Conservation (phyloP, 2,113 vertebrate genomes). For the Chloebia gouldiae region DNA sequence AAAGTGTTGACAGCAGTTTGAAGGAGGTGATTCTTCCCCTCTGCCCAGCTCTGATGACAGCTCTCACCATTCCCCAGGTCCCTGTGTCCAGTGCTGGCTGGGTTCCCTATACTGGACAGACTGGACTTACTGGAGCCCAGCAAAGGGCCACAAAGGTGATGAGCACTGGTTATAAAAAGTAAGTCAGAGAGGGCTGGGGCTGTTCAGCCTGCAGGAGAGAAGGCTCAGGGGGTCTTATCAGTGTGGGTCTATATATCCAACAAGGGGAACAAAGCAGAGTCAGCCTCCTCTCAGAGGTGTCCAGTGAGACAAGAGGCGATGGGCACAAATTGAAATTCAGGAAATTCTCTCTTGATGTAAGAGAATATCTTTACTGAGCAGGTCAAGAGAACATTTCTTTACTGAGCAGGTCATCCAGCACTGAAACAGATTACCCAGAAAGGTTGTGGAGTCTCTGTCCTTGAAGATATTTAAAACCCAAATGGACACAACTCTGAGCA, state of each 20-base stretch:
- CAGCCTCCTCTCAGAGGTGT: neutral
- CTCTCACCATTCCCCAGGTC: neutral
- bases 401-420: neutral
- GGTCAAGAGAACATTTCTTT: neutral
- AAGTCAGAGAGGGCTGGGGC: neutral
- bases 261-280: rapidly evolving
- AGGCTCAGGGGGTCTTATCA: neutral
- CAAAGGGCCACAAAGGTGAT: neutral
- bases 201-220: neutral
- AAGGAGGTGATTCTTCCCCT: neutral
- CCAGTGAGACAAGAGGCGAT: neutral
- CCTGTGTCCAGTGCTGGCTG: neutral
- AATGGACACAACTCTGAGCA: neutral
- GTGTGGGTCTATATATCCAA: neutral
- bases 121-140: neutral
- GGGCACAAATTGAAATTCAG: neutral
- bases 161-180: too few relatives aligned
- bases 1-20: neutral
- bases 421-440: neutral
- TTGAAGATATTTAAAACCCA: neutral
- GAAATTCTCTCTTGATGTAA: neutral
- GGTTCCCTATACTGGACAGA: neutral
- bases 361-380: neutral
- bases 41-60: neutral
- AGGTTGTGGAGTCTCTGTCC: neutral